Evolutionary conservation across 1,140 invertebrate genomes (phyloP).

Genomic region (Coptotermes formosanus): DNA sequence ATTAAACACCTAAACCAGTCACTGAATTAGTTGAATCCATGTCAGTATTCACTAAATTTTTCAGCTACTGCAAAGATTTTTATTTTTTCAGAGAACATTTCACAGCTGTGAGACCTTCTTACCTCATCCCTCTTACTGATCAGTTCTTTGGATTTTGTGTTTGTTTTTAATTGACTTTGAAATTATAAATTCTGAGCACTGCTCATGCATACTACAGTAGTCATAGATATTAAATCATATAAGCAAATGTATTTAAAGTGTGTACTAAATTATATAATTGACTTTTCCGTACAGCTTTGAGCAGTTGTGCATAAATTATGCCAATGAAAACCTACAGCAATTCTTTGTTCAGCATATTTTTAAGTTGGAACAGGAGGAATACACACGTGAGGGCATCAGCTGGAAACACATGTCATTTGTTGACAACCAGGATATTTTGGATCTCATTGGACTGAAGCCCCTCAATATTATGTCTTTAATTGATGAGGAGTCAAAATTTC

Average conservation of each 20-base stretch:
- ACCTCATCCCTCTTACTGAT: background rate
- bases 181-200: too few relatives aligned
- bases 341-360: conserved; percentile 96
- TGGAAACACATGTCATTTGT: conserved; percentile 92
- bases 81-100: too few relatives aligned
- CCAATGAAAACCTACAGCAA: conserved; percentile 96
- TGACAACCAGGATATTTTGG: conserved; percentile 89
- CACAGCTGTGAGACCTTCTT: background rate
- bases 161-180: background rate
- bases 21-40: too few relatives aligned
- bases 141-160: background rate
- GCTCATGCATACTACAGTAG: too few relatives aligned
- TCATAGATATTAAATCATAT: too few relatives aligned
- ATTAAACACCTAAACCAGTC: too few relatives aligned
- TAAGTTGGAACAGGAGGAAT: conserved; percentile 93
- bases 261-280: background rate
- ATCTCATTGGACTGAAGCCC: conserved; percentile 83
- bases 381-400: conserved; percentile 83
- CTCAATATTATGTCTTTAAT: conserved; percentile 91
- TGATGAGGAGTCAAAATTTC: conserved; percentile 94
- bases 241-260: too few relatives aligned
- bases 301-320: conserved; percentile 96
- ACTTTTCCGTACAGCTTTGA: conserved; percentile 70
- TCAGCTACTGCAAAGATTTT: too few relatives aligned
- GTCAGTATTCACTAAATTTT: too few relatives aligned